Evolutionary conservation across 1,140 invertebrate genomes (phyloP).

Genomic region (Adoxophyes honmai): DNA sequence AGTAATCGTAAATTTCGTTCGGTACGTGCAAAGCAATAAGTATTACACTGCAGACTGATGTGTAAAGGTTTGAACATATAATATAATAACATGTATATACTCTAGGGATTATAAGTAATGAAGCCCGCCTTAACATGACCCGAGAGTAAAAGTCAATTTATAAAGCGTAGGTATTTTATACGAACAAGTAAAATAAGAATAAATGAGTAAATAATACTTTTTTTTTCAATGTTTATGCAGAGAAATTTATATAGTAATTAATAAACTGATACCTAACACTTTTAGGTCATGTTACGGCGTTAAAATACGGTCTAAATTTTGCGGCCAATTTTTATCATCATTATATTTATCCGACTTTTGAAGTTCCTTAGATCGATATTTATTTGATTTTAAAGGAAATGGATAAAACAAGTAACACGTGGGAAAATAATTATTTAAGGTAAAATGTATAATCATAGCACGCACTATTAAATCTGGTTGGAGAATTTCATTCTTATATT

Average conservation of each 20-base stretch:
- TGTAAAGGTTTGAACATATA: constrained; percentile 53
- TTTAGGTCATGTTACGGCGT: constrained; percentile 6
- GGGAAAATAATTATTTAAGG: no score
- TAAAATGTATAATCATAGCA: no score
- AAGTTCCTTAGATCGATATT: background rate
- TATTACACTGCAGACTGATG: constrained; percentile 73
- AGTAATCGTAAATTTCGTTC: background rate
- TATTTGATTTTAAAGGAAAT: no score
- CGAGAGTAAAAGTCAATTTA: background rate
- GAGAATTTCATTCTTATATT: no score
- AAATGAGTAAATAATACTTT: no score
- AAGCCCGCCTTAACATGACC: constrained; percentile 10
- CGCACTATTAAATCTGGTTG: no score
- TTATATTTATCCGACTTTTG: background rate
- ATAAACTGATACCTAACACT: background rate
- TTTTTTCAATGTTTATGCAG: no score
- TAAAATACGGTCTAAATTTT: constrained; percentile 6
- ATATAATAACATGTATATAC: constrained; percentile 7
- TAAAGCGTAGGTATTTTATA: background rate
- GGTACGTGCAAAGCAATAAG: background rate
- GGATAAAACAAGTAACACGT: no score
- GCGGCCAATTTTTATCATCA: constrained; percentile 9
- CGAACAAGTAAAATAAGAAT: no score
- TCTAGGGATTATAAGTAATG: constrained; percentile 17
- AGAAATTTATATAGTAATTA: no score